phyloP scores from a whole-genome alignment of 92 coral and sea anemone species.

The Heliopora coerulea region DNA sequence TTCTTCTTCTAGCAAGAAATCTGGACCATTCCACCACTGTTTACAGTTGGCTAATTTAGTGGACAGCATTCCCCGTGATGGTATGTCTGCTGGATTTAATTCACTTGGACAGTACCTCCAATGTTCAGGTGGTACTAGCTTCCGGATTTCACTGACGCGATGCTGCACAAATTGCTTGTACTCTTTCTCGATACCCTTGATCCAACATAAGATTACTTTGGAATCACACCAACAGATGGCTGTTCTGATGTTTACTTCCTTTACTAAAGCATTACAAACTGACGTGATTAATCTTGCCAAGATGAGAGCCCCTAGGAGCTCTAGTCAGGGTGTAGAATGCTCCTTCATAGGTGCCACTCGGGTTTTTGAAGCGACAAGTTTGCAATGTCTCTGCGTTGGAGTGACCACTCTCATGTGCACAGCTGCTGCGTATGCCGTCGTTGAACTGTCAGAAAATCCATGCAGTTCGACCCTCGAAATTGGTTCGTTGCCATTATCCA shows the following conservation, averaged over 20 bases:
- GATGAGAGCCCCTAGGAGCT: neutral
- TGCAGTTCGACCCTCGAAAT: neutral
- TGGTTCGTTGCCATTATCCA: neutral
- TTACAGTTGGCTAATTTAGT: neutral
- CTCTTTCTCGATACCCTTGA: neutral
- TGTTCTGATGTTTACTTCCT: neutral
- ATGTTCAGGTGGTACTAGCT: constrained; percentile 8
- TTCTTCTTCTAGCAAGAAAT: constrained; percentile 3
- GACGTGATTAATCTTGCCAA: neutral
- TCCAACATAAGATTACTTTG: constrained; percentile 28
- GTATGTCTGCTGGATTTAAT: constrained; percentile 28
- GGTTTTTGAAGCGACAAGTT: constrained; percentile 8
- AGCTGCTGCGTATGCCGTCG: constrained; percentile 7
- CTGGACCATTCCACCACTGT: constrained; percentile 32
- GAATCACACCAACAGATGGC: constrained; percentile 35
- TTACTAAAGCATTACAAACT: constrained; percentile 5
- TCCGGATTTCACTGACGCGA: constrained; percentile 27
- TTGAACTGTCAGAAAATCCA: constrained; percentile 17
- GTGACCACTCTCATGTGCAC: neutral
- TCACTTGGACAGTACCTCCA: constrained; percentile 10
- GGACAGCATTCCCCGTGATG: constrained; percentile 35
- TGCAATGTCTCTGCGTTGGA: neutral
- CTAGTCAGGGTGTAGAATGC: neutral
- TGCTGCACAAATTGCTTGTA: constrained; percentile 42
- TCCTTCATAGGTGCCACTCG: neutral